Evolutionary conservation across 1,140 invertebrate genomes (phyloP).

Genomic region (Chironomus tepperi): DNA sequence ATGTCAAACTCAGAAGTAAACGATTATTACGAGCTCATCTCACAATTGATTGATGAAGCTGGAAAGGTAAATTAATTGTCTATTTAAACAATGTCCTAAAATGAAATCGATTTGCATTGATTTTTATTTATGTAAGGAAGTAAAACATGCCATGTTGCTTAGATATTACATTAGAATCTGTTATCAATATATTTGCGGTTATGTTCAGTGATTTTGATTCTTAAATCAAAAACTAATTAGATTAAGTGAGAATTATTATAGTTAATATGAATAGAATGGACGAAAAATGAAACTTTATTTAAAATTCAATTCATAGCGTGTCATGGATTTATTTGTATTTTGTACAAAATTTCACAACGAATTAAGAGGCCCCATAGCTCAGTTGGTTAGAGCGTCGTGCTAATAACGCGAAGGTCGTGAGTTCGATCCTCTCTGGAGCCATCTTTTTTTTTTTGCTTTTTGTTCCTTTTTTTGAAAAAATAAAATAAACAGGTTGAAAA

Average conservation of each 20-base stretch:
- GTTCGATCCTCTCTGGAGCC: constrained; percentile 55
- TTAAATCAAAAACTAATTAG: too few relatives aligned
- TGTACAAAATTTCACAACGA: neutral
- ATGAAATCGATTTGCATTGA: neutral
- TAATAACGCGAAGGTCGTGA: constrained; percentile 51
- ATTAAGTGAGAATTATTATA: too few relatives aligned
- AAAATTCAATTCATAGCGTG: too few relatives aligned
- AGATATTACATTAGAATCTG: too few relatives aligned
- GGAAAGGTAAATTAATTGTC: constrained; percentile 37
- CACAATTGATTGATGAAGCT: constrained; percentile 44
- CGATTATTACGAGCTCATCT: constrained; percentile 42
- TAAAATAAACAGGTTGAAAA: too few relatives aligned
- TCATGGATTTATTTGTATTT: neutral
- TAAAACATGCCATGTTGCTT: too few relatives aligned
- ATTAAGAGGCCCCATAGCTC: constrained; percentile 41
- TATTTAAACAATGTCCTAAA: neutral
- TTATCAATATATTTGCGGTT: too few relatives aligned
- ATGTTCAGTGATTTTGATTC: too few relatives aligned
- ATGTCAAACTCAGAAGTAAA: constrained; percentile 36
- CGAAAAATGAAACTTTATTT: too few relatives aligned
- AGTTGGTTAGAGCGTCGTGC: constrained; percentile 46
- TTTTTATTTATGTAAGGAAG: too few relatives aligned
- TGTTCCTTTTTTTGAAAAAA: constrained; percentile 27
- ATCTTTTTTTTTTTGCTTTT: constrained; percentile 35
- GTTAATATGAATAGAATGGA: too few relatives aligned